Evolutionary conservation across 2,797 vertebrate genomes (phyloP).

Genomic region (Notolabrus celidotus): DNA sequence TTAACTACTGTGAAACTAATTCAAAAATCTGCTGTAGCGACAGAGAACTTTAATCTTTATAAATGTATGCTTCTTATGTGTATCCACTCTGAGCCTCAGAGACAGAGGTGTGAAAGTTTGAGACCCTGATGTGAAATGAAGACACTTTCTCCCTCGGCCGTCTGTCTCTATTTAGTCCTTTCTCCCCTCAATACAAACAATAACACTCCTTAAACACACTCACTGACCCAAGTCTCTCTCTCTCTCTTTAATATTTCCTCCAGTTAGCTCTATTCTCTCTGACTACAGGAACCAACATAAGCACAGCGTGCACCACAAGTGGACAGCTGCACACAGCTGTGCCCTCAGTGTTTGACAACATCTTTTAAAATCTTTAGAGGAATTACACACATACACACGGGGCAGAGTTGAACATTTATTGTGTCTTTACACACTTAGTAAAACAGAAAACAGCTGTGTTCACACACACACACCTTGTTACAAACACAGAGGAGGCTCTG

Average conservation of each 20-base stretch:
- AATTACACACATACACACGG: constrained; percentile 22
- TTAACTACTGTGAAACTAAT: no score
- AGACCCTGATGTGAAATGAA: constrained; percentile 30
- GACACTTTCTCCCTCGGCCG: neutral
- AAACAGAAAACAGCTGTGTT: constrained; percentile 39
- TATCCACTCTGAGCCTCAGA: constrained; percentile 20
- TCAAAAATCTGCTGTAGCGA: no score
- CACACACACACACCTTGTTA: constrained; percentile 16
- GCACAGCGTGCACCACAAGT: constrained; percentile 36
- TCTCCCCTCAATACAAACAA: constrained; percentile 40
- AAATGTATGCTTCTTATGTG: constrained; percentile 9
- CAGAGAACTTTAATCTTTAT: no score
- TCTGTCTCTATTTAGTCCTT: constrained; percentile 15
- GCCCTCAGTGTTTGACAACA: constrained; percentile 38
- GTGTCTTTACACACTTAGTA: constrained; percentile 9
- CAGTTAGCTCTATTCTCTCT: constrained; percentile 33
- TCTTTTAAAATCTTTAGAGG: constrained; percentile 48
- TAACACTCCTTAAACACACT: constrained; percentile 28
- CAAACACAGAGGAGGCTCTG: neutral
- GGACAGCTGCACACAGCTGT: constrained; percentile 73
- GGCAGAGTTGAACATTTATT: constrained; percentile 34
- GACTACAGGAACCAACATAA: constrained; percentile 28
- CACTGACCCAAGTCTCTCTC: constrained; percentile 27
- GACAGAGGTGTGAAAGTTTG: constrained; percentile 42
- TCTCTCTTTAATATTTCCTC: constrained; percentile 2